Evolutionary conservation across 1,140 invertebrate species (phyloP), one percentile per base, ranked within the genome.

Genomic region (Drosophila pseudoananassae): DNA sequence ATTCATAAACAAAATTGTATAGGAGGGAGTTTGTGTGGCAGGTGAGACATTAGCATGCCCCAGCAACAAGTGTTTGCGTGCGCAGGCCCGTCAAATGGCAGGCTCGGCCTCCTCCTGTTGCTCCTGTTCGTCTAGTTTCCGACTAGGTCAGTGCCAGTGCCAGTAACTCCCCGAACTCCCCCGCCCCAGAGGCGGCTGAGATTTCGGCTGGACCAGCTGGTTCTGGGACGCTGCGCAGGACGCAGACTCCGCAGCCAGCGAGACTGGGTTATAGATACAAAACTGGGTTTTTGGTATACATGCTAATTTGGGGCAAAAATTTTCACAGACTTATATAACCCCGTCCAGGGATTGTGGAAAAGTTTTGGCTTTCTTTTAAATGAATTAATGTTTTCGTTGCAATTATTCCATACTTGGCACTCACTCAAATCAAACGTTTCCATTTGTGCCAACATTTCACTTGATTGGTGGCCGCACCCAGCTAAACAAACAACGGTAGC

Each of bases 221-320:
- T 70, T 29, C 64, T 73, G 68, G 70, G 52, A 69, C 49, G 83
- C 70, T 78, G 76, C 83, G 83, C 84, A 89, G 84, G 72, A 90
- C 90, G 90, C 90, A 91, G 90, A 91, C 90, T 91, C 90, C 90
- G 79, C 72, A 82, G 40, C 72, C 85, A 71, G 85, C 55, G 72
- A 36, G 61, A 52, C 71, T 87, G 55, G 79, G 78, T 90, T 91
- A 83, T 91, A 91, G 89, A 91, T 81, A 91, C 89, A 90, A 74
- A 90, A 84, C 68, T 88, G 72, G 76, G 76, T 65, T 88, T 83
- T 72, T 64, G 83, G 78, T 88, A 88, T 88, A 88, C 83, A 88
- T 88, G 83, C 83, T 70, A 88, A 87, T 88, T 83, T 83, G 76
- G 71, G 63, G 73, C 77, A 84, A 59, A 71, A 85, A 90, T 82